Base-by-base conservation (phyloP, 2,797 vertebrate genomes). In the Acanthornis magna region DNA sequence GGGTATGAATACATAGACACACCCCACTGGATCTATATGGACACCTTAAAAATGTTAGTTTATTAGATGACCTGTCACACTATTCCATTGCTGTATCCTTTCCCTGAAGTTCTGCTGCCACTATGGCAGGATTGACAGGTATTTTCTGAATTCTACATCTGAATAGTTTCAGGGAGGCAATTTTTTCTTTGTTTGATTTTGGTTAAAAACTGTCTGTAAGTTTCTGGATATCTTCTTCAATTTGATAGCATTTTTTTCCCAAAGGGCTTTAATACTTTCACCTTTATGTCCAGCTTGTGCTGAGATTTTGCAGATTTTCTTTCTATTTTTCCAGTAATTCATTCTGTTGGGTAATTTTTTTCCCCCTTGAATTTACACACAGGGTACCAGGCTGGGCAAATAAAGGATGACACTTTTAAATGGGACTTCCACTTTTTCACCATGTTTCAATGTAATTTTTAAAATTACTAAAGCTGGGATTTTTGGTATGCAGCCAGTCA, bases 171-270 rank as follows among this genome's bases (percentile, higher is more conserved):
- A 78, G 65, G 91, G 80, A 95, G 38, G 76, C 38, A 21, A 71
- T 57, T 48, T 96, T 96, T 94, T 34, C n/a, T 88, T 74, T 91
- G 58, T 68, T 91, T 88, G 77, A 86, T 96, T 95, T 95, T 88
- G 92, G 22, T 95, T 94, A 57, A 92, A 83, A 96, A 87, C 43
- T 88, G 80, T 53, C 83, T 95, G 78, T 38, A 75, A 13, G 17
- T 93, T 96, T 86, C 85, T 47, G 85, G 50, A 80, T 79, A 40
- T 30, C 76, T 9, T 85, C 53, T 75, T 88, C 32, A 73, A 15
- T 81, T 85, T 68, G 25, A 40, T 58, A 65, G 6, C 25, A 67
- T 42, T 13, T 34, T 22, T 14, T 73, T 85, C n/a, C 51, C 29
- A 16, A 45, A 27, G 17, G 40, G 20, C 22, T 85, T 50, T 20